Evolutionary conservation across 1,140 invertebrate genomes (phyloP), one percentile per base, ranked within the genome.

Genomic region (Andricus grossulariae): DNA sequence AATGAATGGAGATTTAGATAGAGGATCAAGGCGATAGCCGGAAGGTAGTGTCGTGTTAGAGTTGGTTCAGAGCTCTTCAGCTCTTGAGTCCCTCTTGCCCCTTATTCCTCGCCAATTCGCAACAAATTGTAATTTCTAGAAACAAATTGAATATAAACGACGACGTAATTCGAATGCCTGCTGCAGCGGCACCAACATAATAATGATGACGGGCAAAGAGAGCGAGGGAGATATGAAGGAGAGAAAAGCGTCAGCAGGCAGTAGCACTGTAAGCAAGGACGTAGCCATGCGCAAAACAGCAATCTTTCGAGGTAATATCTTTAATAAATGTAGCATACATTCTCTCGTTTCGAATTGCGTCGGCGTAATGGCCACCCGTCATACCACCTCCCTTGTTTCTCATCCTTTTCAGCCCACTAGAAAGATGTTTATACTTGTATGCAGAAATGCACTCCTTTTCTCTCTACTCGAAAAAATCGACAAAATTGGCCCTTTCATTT

Each of bases 131-230:
- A 88, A 88, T 88, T 89, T 88, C 87, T 88, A 87, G 86, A 88
- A 89, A 89, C 85, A 88, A 89, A 89, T 89, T 89, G 87, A 89
- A 89, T 88, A 89, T 89, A 88, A 89, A 88, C 85, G 88, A 74
- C 80, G 83, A 78, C 86, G 86, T 89, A 88, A 89, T 89, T 89
- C 87, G 85, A 88, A 89, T 89, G 88, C 86, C 88, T 88, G 84
- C 85, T 88, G 88, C 87, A 89, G 86, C 83, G 78, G 75, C 81
- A 85, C 82, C 83, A 84, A 84, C 85, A 87, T 87, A 87, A 88
- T 89, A 87, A 89, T 85, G 83, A 88, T 82, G 86, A 88, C 83
- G 83, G 80, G 80, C 80, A 82, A 78, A 80, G 71, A 70, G 72
- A 19, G 79, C 32, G 75, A 74, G 74, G 18, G 55, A 73, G 70